A percentile compares a stretch with the other conserved stretches of the same genome.
Conservation (phyloP, 2,797 vertebrate genomes). For the Acanthopagrus latus region DNA sequence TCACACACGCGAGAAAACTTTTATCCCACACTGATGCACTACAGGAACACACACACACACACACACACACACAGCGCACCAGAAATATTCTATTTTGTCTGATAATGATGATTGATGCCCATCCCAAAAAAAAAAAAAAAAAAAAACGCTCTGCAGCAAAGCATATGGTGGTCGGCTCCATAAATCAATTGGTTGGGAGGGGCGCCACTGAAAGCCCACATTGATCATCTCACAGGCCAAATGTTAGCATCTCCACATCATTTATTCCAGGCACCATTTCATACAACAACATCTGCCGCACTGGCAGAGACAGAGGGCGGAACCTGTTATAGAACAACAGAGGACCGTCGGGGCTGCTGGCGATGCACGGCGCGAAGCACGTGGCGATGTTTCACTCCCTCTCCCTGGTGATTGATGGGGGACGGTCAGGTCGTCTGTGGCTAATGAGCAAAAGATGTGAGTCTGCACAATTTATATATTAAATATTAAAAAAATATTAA, state of each 20-base stretch:
- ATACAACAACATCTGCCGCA: constrained; percentile 65
- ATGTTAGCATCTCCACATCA: constrained; percentile 67
- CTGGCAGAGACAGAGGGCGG: constrained; percentile 53
- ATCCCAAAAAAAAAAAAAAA: constrained; percentile 36
- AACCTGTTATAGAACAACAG: constrained; percentile 46
- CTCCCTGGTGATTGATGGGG: constrained; percentile 14
- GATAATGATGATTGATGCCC: constrained; percentile 70
- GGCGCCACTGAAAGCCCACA: constrained; percentile 56
- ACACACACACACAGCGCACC: constrained; percentile 4
- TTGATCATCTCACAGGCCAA: constrained; percentile 71
- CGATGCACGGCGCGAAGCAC: background rate
- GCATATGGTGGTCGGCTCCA: constrained; percentile 54
- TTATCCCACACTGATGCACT: constrained; percentile 1
- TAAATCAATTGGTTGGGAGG: constrained; percentile 68
- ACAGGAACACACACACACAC: background rate
- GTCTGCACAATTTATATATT: background rate
- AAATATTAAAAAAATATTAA: no score
- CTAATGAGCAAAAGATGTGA: constrained; percentile 5
- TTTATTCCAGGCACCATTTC: constrained; percentile 63
- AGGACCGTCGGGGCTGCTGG: constrained; percentile 11
- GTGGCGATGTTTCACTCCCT: background rate
- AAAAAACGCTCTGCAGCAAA: constrained; percentile 36
- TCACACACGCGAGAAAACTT: constrained; percentile 26
- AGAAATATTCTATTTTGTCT: constrained; percentile 51
- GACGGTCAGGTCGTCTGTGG: constrained; percentile 18